Percentiles rank a stretch among this genome's conserved stretches.
Conservation (phyloP, 2,113 vertebrate species). For the Misgurnus anguillicaudatus region DNA sequence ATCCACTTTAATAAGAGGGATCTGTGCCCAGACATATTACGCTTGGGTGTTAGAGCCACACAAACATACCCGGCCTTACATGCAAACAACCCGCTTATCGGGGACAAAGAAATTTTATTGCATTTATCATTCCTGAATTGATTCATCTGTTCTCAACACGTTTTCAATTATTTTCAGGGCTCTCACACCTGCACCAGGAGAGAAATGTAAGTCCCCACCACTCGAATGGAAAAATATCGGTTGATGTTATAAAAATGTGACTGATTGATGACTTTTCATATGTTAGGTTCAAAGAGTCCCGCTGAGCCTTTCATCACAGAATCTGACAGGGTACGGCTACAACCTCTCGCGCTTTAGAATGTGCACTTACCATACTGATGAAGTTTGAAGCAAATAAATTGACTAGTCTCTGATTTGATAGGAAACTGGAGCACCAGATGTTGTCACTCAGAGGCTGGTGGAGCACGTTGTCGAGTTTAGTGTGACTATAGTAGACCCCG, state of each 20-base stretch:
- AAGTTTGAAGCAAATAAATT: conserved; percentile 27
- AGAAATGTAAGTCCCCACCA: conserved; percentile 43
- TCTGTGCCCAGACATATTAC: conserved; percentile 41
- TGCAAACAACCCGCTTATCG: conserved; percentile 18
- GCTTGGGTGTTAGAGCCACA: conserved; percentile 41
- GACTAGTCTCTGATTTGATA: conserved; percentile 51
- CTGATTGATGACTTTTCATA: conserved; percentile 28
- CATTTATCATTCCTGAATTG: conserved; percentile 29
- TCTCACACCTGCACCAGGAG: conserved; percentile 22
- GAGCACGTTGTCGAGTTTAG: conserved; percentile 87
- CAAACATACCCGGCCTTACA: conserved; percentile 15
- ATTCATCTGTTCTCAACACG: conserved; percentile 15
- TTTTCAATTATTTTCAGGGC: conserved; percentile 32
- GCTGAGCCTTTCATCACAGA: conserved; percentile 17
- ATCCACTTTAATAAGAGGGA: conserved; percentile 43
- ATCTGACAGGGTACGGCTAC: conserved; percentile 37
- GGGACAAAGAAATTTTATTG: conserved; percentile 30
- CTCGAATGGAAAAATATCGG: neutral
- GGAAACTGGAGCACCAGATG: conserved; percentile 64
- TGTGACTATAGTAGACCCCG: conserved; percentile 79
- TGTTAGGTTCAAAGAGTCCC: conserved; percentile 44
- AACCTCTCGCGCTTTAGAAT: conserved; percentile 16
- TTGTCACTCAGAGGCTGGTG: conserved; percentile 68
- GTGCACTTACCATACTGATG: conserved; percentile 4
- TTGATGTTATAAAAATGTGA: conserved; percentile 10